These are phyloP conservation scores for Leptatherina wallacei DNA, from an alignment of 2,797 vertebrate genomes.

Conservation along the genomic window DNA sequence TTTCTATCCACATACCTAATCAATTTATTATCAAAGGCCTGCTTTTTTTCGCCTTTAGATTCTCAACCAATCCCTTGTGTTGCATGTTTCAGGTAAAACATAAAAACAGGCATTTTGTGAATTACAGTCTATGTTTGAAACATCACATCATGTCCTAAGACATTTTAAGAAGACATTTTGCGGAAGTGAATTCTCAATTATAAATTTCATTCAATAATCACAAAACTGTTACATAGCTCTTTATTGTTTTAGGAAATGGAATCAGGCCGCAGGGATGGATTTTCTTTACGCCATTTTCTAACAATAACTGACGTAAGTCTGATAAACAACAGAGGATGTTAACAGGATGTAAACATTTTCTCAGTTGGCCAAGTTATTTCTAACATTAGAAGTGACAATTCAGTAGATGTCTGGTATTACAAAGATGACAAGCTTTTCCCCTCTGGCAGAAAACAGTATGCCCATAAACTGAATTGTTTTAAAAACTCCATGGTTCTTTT, in stretches of 20 bases:
- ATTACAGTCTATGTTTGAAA: neutral
- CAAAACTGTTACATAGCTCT: neutral
- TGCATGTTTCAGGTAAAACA: neutral
- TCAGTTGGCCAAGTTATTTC: neutral
- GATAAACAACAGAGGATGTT: neutral
- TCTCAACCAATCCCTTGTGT: neutral
- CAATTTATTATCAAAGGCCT: neutral
- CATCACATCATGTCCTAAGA: neutral
- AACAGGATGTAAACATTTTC: neutral
- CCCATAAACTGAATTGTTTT: neutral
- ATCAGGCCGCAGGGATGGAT: neutral
- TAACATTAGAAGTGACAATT: neutral
- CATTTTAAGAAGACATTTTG: neutral
- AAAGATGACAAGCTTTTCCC: neutral
- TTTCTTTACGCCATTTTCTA: neutral
- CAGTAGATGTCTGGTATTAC: neutral
- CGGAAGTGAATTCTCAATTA: neutral
- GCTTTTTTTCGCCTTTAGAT: neutral
- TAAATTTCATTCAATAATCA: neutral
- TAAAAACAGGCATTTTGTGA: neutral
- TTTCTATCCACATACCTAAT: neutral
- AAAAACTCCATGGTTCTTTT: neutral
- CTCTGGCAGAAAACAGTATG: neutral
- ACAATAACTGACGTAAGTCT: neutral
- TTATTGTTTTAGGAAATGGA: neutral